phyloP scores from a whole-genome alignment of 2,888 invertebrate species.

The Drosophila tanythrix region DNA sequence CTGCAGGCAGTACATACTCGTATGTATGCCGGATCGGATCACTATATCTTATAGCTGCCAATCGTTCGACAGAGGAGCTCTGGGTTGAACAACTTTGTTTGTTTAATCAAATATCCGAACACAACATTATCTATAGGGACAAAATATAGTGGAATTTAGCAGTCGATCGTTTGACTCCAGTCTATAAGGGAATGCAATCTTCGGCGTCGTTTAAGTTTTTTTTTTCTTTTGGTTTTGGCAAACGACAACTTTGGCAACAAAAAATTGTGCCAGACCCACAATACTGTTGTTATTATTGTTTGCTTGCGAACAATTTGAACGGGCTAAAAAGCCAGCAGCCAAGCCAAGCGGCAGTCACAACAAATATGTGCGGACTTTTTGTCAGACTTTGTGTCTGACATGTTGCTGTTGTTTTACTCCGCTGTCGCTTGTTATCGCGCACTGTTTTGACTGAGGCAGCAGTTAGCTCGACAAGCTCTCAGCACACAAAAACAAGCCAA shows the following conservation, averaged over 20 bases:
- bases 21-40: neutral
- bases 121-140: neutral
- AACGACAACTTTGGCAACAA: conserved; percentile 51
- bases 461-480: conserved; percentile 5
- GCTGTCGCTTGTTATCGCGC: conserved; percentile 26
- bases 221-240: conserved; percentile 4
- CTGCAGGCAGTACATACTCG: neutral
- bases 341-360: conserved; percentile 25
- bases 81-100: neutral
- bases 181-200: neutral
- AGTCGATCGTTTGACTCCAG: neutral
- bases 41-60: neutral
- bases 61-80: neutral
- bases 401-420: conserved; percentile 3
- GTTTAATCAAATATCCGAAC: neutral
- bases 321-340: neutral
- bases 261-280: conserved; percentile 40
- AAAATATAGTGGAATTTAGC: neutral
- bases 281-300: conserved; percentile 22
- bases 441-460: conserved; percentile 42
- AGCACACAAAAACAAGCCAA: neutral
- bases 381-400: conserved; percentile 34
- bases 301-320: conserved; percentile 31
- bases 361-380: conserved; percentile 50
- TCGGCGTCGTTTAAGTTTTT: neutral